phyloP scores from a whole-genome alignment of 2,888 invertebrate species.

The Frankliniella intonsa region DNA sequence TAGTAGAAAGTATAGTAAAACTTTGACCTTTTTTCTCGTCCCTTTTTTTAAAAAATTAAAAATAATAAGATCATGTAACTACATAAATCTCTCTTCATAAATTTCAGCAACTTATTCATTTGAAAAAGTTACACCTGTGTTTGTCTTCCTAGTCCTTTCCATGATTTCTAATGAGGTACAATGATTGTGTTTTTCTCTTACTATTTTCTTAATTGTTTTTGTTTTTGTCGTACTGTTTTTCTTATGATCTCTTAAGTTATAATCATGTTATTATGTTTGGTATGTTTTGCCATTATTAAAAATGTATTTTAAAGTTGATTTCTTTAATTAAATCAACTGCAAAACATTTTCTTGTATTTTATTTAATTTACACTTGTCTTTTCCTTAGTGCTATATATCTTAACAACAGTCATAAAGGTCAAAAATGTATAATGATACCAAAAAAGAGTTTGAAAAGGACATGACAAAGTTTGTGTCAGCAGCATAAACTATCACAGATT shows the following conservation, averaged over 20 bases:
- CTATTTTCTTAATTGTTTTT: neutral
- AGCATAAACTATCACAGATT: conserved; percentile 9
- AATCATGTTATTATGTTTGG: neutral
- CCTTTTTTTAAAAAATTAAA: too few relatives aligned
- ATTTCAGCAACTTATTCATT: too few relatives aligned
- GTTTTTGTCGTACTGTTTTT: neutral
- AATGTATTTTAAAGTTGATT: neutral
- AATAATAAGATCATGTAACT: too few relatives aligned
- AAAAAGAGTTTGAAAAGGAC: neutral
- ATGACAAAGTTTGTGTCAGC: neutral
- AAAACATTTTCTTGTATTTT: neutral
- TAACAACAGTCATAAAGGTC: neutral
- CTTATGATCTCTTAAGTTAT: neutral
- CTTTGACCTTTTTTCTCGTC: too few relatives aligned
- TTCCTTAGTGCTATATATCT: too few relatives aligned
- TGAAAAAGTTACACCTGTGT: too few relatives aligned
- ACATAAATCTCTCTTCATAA: too few relatives aligned
- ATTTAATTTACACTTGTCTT: too few relatives aligned
- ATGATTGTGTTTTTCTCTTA: neutral
- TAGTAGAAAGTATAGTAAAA: too few relatives aligned
- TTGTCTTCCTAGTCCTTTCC: too few relatives aligned
- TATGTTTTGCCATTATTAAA: neutral
- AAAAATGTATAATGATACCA: neutral
- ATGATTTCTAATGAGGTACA: neutral
- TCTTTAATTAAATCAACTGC: neutral